phyloP scores from a whole-genome alignment of 2,113 vertebrate species.

The Chunga burmeisteri region DNA sequence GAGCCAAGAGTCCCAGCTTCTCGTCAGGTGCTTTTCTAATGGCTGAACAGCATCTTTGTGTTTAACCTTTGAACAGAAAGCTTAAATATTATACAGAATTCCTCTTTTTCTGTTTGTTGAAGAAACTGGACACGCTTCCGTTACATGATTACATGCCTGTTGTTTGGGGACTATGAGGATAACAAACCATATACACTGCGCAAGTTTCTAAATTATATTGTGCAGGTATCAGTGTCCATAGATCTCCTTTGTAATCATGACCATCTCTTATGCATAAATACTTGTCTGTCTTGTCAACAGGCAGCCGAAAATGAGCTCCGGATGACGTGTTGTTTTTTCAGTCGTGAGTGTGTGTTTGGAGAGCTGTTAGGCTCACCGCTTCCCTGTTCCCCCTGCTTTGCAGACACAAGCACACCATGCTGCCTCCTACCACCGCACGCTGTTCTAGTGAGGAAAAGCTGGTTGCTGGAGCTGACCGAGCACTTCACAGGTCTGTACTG shows the following conservation, averaged over 20 bases:
- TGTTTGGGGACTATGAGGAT: neutral
- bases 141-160: neutral
- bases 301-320: fast-evolving
- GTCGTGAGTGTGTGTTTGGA: neutral
- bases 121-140: neutral
- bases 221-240: neutral
- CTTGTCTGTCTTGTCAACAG: neutral
- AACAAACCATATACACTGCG: neutral
- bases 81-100: neutral
- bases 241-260: neutral
- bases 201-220: neutral
- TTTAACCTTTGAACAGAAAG: neutral
- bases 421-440: neutral
- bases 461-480: neutral
- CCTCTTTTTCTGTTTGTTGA: neutral
- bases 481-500: neutral
- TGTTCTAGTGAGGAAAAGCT: neutral
- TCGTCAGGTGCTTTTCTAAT: neutral
- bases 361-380: neutral
- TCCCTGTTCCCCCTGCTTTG: neutral
- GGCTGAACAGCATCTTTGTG: neutral
- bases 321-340: neutral
- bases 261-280: neutral
- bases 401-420: neutral
- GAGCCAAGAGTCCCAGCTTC: neutral